A percentile compares a stretch with the other conserved stretches of the same genome.
phyloP scores from a whole-genome alignment of 2,113 vertebrate genomes.

The Gambusia affinis region DNA sequence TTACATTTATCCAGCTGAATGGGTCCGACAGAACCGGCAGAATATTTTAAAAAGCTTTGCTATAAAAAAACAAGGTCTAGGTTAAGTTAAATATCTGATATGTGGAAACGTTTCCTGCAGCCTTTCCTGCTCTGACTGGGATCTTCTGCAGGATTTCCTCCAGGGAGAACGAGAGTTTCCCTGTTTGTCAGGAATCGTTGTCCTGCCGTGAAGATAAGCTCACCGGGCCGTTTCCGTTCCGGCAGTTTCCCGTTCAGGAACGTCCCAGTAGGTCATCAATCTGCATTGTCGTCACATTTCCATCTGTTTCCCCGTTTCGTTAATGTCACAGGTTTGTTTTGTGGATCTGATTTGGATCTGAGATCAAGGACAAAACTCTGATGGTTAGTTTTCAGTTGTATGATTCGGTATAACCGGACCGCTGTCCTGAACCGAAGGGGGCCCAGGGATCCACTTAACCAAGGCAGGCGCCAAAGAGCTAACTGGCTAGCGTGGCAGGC shows the following conservation, averaged over 20 bases:
- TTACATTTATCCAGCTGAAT: neutral
- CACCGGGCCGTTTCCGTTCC: neutral
- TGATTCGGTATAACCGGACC: too few relatives aligned
- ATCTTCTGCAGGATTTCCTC: neutral
- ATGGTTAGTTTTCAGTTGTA: too few relatives aligned
- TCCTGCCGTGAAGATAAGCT: neutral
- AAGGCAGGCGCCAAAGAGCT: too few relatives aligned
- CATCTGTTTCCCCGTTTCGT: constrained; percentile 9
- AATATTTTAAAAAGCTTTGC: neutral
- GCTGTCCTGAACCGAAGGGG: too few relatives aligned
- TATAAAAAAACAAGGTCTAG: neutral
- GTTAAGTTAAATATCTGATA: neutral
- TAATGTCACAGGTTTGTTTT: neutral
- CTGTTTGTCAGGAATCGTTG: neutral
- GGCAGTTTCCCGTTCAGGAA: neutral
- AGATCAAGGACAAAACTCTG: too few relatives aligned
- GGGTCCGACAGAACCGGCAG: neutral
- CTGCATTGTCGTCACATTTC: constrained; percentile 3
- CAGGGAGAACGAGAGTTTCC: neutral
- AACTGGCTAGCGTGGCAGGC: too few relatives aligned
- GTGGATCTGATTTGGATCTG: neutral
- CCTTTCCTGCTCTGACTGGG: neutral
- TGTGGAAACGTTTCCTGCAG: neutral
- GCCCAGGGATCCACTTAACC: too few relatives aligned
- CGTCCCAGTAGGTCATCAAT: constrained; percentile 5